These are phyloP conservation scores for fruit fly (Drosophila melanogaster) DNA, from an alignment of 1,140 invertebrate species.

Conservation along the genomic window Release_6_plus_ISO1_MT NT_033779.5:20530001-20530500, in stretches of 20 bases:
- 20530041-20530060: constrained; percentile 77
- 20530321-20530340: constrained; percentile 12
- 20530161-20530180: constrained; percentile 76
- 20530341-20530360: constrained; percentile 24
- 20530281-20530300: constrained; percentile 12
- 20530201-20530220: constrained; percentile 26
- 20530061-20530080: constrained; percentile 81
- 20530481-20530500: neutral
- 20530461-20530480: neutral
- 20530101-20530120: constrained; percentile 63
- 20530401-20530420: neutral
- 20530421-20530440: neutral
- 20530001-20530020: neutral
- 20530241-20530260: constrained; percentile 19
- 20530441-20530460: neutral
- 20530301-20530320: constrained; percentile 4
- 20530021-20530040: constrained; percentile 45
- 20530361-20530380: neutral
- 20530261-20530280: constrained; percentile 37
- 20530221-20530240: constrained; percentile 48
- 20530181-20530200: constrained; percentile 67
- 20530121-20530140: constrained; percentile 41
- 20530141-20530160: constrained; percentile 43
- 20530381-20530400: neutral
- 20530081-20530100: constrained; percentile 82